A percentile compares a stretch with the other conserved stretches of the same genome.
Conservation (phyloP, 2,888 invertebrate genomes). For the Cyclophora albipunctata region DNA sequence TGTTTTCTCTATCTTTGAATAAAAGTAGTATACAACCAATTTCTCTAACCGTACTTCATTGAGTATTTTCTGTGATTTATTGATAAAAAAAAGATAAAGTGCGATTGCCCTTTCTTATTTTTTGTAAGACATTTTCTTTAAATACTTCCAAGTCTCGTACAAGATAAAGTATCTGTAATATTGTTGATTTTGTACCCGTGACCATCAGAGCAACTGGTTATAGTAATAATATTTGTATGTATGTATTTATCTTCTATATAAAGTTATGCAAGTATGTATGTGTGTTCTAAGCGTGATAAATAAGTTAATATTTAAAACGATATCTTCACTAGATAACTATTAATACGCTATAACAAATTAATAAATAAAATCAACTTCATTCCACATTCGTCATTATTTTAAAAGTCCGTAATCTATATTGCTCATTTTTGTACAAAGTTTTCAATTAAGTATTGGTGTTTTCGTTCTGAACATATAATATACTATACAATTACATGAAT, state of each 20-base stretch:
- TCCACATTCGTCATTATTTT: constrained; percentile 25
- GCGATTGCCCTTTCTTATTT: no score
- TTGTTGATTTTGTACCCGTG: constrained; percentile 51
- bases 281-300: constrained; percentile 41
- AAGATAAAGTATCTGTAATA: no score
- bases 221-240: constrained; percentile 21
- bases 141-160: no score
- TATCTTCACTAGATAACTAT: constrained; percentile 49
- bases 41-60: no score
- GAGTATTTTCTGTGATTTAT: no score
- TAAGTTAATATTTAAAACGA: constrained; percentile 28
- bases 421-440: constrained; percentile 75
- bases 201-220: constrained; percentile 69
- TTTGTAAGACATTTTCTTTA: no score
- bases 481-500: constrained; percentile 54
- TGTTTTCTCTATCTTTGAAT: no score
- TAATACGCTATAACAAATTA: constrained; percentile 57
- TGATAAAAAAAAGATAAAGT: no score
- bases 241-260: constrained; percentile 1
- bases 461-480: constrained; percentile 63
- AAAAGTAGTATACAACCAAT: no score
- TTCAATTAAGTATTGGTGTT: constrained; percentile 70
- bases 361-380: constrained; percentile 60
- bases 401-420: constrained; percentile 67
- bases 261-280: constrained; percentile 16